Evolutionary conservation across 1,140 invertebrate genomes (phyloP).

Genomic region (Ceratoteleas bidentatus): DNA sequence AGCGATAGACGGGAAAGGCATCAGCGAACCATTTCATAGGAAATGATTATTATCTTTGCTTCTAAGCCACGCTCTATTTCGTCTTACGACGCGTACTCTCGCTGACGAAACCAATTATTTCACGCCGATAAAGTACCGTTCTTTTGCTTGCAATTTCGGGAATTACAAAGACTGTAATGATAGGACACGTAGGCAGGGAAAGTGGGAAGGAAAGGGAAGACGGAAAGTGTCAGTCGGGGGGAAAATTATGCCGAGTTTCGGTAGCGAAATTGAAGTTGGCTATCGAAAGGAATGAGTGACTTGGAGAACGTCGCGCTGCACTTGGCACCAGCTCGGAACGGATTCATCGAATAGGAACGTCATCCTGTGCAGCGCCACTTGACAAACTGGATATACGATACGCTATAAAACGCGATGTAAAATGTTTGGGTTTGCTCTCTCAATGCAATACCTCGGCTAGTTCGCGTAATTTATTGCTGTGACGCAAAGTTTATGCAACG

Average conservation of each 20-base stretch:
- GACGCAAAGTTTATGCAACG: not conserved
- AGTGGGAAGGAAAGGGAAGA: not conserved
- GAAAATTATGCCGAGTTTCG: conserved; percentile 20
- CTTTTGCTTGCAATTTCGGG: too few relatives aligned
- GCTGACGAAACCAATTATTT: conserved; percentile 22
- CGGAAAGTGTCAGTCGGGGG: not conserved
- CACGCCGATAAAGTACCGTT: conserved; percentile 4
- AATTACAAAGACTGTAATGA: too few relatives aligned
- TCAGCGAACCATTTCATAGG: conserved; percentile 55
- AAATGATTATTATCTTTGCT: conserved; percentile 34
- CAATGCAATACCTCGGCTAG: conserved; percentile 1
- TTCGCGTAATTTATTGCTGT: conserved; percentile 17
- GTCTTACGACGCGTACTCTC: conserved; percentile 1
- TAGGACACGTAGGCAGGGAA: not conserved
- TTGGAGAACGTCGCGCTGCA: conserved; percentile 22
- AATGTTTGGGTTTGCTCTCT: conserved; percentile 15
- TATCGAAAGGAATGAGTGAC: not conserved
- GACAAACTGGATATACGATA: conserved; percentile 28
- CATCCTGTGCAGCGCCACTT: not conserved
- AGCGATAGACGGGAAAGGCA: conserved; percentile 51
- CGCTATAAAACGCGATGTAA: conserved; percentile 20
- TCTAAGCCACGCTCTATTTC: conserved; percentile 45
- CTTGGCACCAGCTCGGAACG: conserved; percentile 11
- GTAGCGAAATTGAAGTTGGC: conserved; percentile 6
- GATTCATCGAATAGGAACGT: conserved; percentile 17